Evolutionary conservation across 2,888 invertebrate species (phyloP), one percentile per base, ranked within the genome.

Genomic region (Amphipyra berbera): DNA sequence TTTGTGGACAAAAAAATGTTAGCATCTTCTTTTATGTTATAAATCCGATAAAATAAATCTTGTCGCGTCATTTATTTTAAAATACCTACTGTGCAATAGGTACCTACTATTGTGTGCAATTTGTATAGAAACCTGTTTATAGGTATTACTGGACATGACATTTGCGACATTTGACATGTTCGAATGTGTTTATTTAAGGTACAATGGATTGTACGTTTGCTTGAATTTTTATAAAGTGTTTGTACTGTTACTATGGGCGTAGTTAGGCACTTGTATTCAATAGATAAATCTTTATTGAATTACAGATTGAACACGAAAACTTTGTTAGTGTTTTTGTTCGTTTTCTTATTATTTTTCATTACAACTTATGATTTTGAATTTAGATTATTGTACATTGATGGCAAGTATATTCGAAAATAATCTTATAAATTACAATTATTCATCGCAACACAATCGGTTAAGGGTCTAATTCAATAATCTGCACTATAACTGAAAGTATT

Each of bases 41-140:
- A 42, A 61, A 48, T 50, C 35, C 56, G 30, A 38, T 52, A n/a
- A 27, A 52, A 21, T 41, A 58, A 53, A 46, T 62, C 33, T 45
- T 59, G 62, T 46, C 12, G 54, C 21, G 45, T 53, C 59, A 50
- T 63, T 49, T 53, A 42, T 65, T 48, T 49, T 44, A 42, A 52
- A 57, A 63, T 63, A 54, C 27, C 42, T 49, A 57, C 67, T 42
- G 41, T 53, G 37, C 42, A 48, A 44, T 45, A n/a, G n/a, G n/a
- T n/a, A n/a, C n/a, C n/a, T n/a, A 41, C 40, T 49, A 68, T 56
- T 78, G 46, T 77, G 37, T 38, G 12, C 9, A n/a, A 47, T 55
- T 64, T 70, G 52, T 58, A 61, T 52, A 45, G 15, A 57, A 76
- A 74, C 76, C 53, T 45, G 78, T 72, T 68, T 62, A n/a, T n/a